Evolutionary conservation across 2,888 invertebrate species (phyloP), one percentile per base, ranked within the genome.

Genomic region (Steinernema carpocapsae): DNA sequence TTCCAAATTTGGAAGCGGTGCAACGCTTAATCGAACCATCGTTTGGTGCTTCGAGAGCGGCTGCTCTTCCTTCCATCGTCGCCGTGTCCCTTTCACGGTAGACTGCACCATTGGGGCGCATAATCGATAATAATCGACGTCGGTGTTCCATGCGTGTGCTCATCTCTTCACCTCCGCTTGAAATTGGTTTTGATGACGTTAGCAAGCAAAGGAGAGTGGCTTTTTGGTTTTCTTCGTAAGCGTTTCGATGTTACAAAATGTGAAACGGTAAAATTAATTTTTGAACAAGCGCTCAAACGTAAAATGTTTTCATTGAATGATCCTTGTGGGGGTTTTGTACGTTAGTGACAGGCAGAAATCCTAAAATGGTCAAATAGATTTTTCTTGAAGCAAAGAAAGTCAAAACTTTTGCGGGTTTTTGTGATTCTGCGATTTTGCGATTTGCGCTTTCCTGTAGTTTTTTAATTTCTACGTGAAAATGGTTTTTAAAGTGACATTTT

Each of bases 121-220:
- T 48, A 48, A 48, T 48, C 48, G 48, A 48, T 48, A 48, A 48
- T 17, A 48, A 48, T 48, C 48, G 48, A 48, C 17, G 17, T 17
- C 19, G 48, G 17, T 48, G n/a, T 19, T 19, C 17, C 4, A 10
- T 17, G 48, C 19, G 48, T 19, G n/a, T 3, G n/a, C 48, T n/a
- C n/a, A 19, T 48, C 48, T 48, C 48, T 48, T 48, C 7, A 48
- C 4, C 17, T 17, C 48, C n/a, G 48, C 48, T n/a, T n/a, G n/a
- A n/a, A n/a, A n/a, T n/a, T n/a, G n/a, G n/a, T n/a, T n/a, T n/a
- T n/a, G n/a, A n/a, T n/a, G n/a, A n/a, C n/a, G n/a, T n/a, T n/a
- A n/a, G n/a, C n/a, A n/a, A n/a, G n/a, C n/a, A n/a, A n/a, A n/a
- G n/a, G n/a, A 19, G n/a, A 48, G 10, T 19, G 4, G 10, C 14